Evolutionary conservation across 1,140 invertebrate species (phyloP).

Genomic region (Pemphigus obesinymphae): DNA sequence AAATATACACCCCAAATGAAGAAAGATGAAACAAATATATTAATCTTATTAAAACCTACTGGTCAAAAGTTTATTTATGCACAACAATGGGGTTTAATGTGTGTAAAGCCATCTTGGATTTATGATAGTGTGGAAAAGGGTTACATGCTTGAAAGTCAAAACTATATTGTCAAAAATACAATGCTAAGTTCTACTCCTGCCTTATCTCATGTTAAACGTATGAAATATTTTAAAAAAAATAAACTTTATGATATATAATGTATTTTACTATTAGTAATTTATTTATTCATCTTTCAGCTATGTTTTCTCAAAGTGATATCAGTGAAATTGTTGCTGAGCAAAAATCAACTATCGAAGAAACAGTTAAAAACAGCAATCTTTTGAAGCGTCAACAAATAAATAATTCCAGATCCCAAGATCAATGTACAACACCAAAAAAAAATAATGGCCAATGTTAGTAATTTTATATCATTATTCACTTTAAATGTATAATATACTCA

Average conservation of each 20-base stretch:
- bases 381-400: background rate
- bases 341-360: conserved; percentile 18
- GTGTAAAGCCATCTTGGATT: conserved; percentile 71
- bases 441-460: conserved; percentile 24
- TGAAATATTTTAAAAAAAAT: background rate
- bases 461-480: too few species aligned
- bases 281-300: background rate
- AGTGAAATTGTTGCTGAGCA: conserved; percentile 5
- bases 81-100: conserved; percentile 66
- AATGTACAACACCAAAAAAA: conserved; percentile 34
- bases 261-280: background rate
- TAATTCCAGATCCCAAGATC: conserved; percentile 9
- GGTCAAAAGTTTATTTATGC: conserved; percentile 80
- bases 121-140: conserved; percentile 68
- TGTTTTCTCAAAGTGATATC: background rate
- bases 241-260: background rate
- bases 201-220: conserved; percentile 50
- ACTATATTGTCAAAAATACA: conserved; percentile 59
- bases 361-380: background rate
- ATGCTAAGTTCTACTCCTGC: conserved; percentile 58
- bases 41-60: conserved; percentile 56
- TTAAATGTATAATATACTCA: too few species aligned
- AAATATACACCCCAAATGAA: conserved; percentile 51
- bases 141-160: conserved; percentile 63
- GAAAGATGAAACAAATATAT: conserved; percentile 55